Evolutionary conservation across 1,140 invertebrate species (phyloP).

Genomic region (Neomicropteryx cornuta): DNA sequence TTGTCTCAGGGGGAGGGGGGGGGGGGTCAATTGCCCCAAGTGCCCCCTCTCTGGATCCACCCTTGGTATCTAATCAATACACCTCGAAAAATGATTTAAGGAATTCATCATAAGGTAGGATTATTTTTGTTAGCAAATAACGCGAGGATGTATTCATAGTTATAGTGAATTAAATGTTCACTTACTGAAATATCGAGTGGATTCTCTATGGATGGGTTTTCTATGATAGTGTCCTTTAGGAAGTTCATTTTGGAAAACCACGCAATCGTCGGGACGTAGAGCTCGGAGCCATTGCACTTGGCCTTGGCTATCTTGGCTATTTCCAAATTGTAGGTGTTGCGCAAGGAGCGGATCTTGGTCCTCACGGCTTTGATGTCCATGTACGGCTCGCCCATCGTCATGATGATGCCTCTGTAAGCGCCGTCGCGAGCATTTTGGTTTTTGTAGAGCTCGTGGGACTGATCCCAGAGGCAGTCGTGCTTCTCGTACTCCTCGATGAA

Average conservation of each 20-base stretch:
- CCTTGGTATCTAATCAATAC: too few species aligned
- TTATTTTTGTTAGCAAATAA: too few species aligned
- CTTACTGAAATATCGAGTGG: too few species aligned
- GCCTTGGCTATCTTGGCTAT: neutral
- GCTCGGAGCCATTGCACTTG: too few species aligned
- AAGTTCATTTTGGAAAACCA: neutral
- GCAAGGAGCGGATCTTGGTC: neutral
- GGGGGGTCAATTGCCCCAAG: too few species aligned
- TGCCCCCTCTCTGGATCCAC: too few species aligned
- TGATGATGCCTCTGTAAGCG: neutral
- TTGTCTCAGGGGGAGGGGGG: too few species aligned
- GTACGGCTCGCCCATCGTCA: neutral
- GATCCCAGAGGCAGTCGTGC: conserved; percentile 1
- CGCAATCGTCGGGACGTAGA: neutral
- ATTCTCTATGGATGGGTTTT: too few species aligned
- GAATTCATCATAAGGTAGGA: too few species aligned
- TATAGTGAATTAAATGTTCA: too few species aligned
- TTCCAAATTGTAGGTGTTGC: conserved; percentile 1
- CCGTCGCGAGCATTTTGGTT: neutral
- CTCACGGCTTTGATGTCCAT: neutral
- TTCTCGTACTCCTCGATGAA: neutral
- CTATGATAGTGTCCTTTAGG: conserved; percentile 2
- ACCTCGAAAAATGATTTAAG: too few species aligned
- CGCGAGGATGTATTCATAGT: too few species aligned
- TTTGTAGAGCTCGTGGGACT: neutral